Evolutionary conservation across 2,113 vertebrate species (phyloP).

Genomic region (Phocoena phocoena): DNA sequence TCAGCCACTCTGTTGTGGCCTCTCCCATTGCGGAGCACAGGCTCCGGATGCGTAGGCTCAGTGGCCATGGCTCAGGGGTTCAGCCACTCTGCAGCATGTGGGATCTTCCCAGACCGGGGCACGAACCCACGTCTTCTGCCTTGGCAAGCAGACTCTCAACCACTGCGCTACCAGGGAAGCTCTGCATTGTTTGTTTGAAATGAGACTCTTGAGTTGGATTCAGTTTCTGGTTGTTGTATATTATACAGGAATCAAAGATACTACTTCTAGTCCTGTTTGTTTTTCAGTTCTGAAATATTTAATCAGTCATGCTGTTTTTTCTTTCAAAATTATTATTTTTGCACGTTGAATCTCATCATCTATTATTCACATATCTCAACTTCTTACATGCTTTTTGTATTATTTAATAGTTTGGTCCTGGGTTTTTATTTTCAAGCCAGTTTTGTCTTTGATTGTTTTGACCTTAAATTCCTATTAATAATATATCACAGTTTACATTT

Average conservation of each 20-base stretch:
- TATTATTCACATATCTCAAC: not conserved
- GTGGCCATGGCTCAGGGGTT: too few relatives aligned
- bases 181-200: not conserved
- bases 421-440: not conserved
- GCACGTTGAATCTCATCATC: not conserved
- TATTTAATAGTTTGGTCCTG: not conserved
- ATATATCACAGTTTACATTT: not conserved
- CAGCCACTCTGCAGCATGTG: too few relatives aligned
- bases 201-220: not conserved
- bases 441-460: not conserved
- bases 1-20: too few relatives aligned
- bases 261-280: not conserved
- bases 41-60: too few relatives aligned
- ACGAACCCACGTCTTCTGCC: accelerated
- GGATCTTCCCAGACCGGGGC: too few relatives aligned
- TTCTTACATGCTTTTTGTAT: not conserved
- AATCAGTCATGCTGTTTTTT: not conserved
- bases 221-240: not conserved
- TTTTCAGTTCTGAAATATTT: not conserved
- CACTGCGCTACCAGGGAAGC: too few relatives aligned
- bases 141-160: too few relatives aligned
- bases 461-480: not conserved
- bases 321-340: not conserved
- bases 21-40: too few relatives aligned
- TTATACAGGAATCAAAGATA: not conserved